Evolutionary conservation across 1,140 invertebrate genomes (phyloP).

Genomic region (Antheraea mylitta): DNA sequence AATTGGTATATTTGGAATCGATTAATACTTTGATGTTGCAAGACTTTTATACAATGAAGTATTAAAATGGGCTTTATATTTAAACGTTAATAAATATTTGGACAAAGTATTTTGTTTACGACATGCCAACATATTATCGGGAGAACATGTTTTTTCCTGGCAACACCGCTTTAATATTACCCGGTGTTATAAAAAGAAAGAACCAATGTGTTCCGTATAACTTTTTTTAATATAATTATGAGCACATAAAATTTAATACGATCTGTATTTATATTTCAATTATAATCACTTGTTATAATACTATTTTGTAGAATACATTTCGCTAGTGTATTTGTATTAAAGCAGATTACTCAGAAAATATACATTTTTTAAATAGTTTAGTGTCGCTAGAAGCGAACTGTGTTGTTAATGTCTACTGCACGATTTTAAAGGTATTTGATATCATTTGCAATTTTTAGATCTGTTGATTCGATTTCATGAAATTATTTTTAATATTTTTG

Average conservation of each 20-base stretch:
- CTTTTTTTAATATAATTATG: background rate
- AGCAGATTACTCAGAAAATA: background rate
- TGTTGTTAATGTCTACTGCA: background rate
- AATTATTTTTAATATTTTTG: constrained; percentile 33
- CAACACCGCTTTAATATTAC: constrained; percentile 23
- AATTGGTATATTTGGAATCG: background rate
- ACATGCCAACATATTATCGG: constrained; percentile 3
- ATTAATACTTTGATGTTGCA: constrained; percentile 39
- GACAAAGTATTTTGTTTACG: constrained; percentile 37
- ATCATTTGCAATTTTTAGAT: constrained; percentile 56
- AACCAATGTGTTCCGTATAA: background rate
- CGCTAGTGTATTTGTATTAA: background rate
- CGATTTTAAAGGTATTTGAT: constrained; percentile 47
- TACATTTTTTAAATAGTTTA: background rate
- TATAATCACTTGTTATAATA: no score
- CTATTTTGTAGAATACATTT: background rate
- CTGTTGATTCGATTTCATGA: constrained; percentile 34
- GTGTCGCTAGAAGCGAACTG: background rate
- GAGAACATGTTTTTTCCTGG: constrained; percentile 19
- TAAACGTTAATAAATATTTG: constrained; percentile 21
- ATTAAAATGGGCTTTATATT: constrained; percentile 29
- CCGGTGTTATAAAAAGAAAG: constrained; percentile 14
- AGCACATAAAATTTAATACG: no score
- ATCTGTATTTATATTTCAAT: no score
- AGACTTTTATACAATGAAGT: constrained; percentile 41